Evolutionary conservation across 2,888 invertebrate species (phyloP), one percentile per base, ranked within the genome.

Genomic region (Lochmaea crataegi): DNA sequence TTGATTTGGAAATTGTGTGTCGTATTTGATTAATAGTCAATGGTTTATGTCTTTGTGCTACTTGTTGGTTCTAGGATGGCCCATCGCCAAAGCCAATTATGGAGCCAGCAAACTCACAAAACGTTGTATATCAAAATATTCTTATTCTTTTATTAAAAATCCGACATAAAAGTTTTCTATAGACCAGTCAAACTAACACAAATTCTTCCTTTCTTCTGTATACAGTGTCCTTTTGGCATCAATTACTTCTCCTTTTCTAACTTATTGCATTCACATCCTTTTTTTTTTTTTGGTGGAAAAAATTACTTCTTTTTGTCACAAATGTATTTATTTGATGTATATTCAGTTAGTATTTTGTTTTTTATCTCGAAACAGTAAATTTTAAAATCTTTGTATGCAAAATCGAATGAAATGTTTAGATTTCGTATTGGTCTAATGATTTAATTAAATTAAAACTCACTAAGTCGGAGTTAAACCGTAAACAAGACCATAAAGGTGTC

Each of bases 71-170:
- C 63, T 26, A 41, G 41, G 69, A 69, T 63, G 69, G 69, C 69
- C 69, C 69, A 42, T 69, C 69, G 69, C 69, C 69, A 69, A 69
- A 69, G 63, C 69, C 69, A 63, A 69, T 69, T 63, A 69, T 53
- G 69, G 61, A 69, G 63, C 63, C 69, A 69, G 22, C 56, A 63
- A 56, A 51, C 63, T 48, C 69, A 63, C 60, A 69, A 69, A 38
- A 69, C 63, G 63, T 69, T 61, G 51, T 69, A 53, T 68, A 68
- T 61, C 68, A 61, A 68, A 61, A 48, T 16, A 60, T 68, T 45
- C 16, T 60, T 51, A n/a, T n/a, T n/a, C n/a, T n/a, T n/a, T n/a
- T n/a, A n/a, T 68, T 68, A 14, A 61, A 68, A 68, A 61, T 18
- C 26, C 42, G 32, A 58, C 18, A 22, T 64, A 45, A 45, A n/a